Evolutionary conservation across 2,888 invertebrate species (phyloP), one percentile per base, ranked within the genome.

Genomic region (Agrochola macilenta): DNA sequence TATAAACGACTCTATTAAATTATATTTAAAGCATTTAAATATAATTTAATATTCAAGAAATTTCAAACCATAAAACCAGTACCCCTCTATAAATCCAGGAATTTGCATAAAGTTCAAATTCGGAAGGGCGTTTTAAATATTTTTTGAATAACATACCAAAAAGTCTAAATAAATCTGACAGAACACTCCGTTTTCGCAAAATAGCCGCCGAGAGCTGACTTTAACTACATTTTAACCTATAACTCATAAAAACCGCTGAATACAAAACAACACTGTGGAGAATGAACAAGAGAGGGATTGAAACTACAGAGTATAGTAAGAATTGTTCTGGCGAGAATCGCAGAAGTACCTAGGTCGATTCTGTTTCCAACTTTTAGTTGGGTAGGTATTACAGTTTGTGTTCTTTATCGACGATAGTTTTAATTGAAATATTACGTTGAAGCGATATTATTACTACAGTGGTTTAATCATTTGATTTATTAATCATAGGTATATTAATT

Each of bases 161-260:
- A 87, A 86, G 74, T 78, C 81, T 52, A 83, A 77, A 81, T 81
- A 87, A 88, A 86, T 86, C 77, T 74, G 77, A 66, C 78, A 82
- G 78, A 88, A 90, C 78, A 87, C 84, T 82, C 74, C 66, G 12
- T 75, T 84, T 84, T 84, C 74, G 74, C 76, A 75, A 86, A 90
- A 89, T 83, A 80, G 81, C 75, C 68, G 76, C 68, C 68, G 71
- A 85, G 78, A 81, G 84, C 79, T 74, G 84, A 84, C 81, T 89
- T 76, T 89, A 83, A 86, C 85, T 87, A 86, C 73, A 72, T 83
- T 85, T 84, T 79, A 85, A 80, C 76, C 75, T 82, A 82, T 86
- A 87, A 71, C 54, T 86, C 74, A 81, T 85, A 85, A 81, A 82
- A 76, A 81, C 68, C 57, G 78, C 69, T 78, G 80, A 84, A 89